Evolutionary conservation across 2,888 invertebrate species (phyloP).

Genomic region (Drosophila atripex): DNA sequence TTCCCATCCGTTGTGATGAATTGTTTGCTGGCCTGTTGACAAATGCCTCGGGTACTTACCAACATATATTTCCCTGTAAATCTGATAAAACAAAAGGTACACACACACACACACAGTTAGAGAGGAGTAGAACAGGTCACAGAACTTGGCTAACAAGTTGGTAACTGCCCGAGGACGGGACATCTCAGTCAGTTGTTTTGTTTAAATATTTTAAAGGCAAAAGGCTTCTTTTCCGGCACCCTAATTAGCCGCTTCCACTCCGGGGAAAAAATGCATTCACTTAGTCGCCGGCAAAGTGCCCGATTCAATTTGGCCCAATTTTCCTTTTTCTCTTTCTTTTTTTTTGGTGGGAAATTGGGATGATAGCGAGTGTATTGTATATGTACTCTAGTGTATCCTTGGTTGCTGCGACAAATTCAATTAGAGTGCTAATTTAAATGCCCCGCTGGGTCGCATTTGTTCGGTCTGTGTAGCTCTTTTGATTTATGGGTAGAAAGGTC

Average conservation of each 20-base stretch:
- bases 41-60: constrained; percentile 23
- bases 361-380: constrained; percentile 1
- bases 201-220: constrained; percentile 46
- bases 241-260: constrained; percentile 21
- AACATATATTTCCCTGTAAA: constrained; percentile 22
- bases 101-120: constrained; percentile 9
- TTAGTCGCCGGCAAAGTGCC: constrained; percentile 35
- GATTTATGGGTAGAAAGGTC: constrained; percentile 12
- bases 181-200: constrained; percentile 7
- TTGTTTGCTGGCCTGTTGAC: constrained; percentile 38
- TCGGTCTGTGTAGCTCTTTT: constrained; percentile 1
- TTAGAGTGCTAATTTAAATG: constrained; percentile 39
- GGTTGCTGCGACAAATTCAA: constrained; percentile 40
- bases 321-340: neutral
- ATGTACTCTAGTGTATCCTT: constrained; percentile 18
- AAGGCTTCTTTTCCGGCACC: constrained; percentile 25
- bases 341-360: constrained; percentile 1
- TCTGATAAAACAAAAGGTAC: constrained; percentile 25
- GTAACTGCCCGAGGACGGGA: constrained; percentile 16
- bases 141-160: constrained; percentile 42
- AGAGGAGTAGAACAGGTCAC: neutral
- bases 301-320: constrained; percentile 46
- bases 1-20: constrained; percentile 22
- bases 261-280: constrained; percentile 29
- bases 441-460: constrained; percentile 29